Conservation (phyloP, 2,888 invertebrate species). For the Dolichomitus sp. region DNA sequence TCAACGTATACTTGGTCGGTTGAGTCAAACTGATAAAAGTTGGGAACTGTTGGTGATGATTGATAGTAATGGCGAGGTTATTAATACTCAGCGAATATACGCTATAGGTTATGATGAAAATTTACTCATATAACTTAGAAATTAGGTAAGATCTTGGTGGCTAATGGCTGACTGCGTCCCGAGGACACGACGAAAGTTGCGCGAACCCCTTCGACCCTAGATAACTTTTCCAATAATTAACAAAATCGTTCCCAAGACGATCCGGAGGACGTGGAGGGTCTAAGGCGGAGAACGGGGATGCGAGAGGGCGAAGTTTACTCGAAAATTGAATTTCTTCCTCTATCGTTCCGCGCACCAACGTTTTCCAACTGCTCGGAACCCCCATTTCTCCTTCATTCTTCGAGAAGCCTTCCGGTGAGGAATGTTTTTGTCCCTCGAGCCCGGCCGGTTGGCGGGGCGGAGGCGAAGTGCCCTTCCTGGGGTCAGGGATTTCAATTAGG, state of each 20-base stretch:
- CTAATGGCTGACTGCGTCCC: conserved; percentile 54
- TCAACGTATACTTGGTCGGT: neutral
- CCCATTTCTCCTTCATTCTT: conserved; percentile 54
- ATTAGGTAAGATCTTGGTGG: conserved; percentile 57
- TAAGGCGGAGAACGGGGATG: conserved; percentile 25
- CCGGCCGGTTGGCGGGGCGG: conserved; percentile 6
- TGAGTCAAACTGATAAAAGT: conserved; percentile 1
- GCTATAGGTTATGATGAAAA: conserved; percentile 35
- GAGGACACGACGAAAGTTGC: conserved; percentile 46
- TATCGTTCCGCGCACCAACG: conserved; percentile 38
- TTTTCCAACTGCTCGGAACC: conserved; percentile 46
- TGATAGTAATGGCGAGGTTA: conserved; percentile 29
- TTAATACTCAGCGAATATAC: conserved; percentile 9
- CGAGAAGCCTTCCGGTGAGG: conserved; percentile 54
- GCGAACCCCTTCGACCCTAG: conserved; percentile 17
- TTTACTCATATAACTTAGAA: conserved; percentile 43
- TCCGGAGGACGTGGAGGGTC: conserved; percentile 37
- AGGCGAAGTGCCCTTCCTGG: conserved; percentile 20
- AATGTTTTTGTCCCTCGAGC: conserved; percentile 68
- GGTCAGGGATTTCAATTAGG: conserved; percentile 68
- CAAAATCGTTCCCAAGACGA: conserved; percentile 68
- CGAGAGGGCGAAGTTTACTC: conserved; percentile 62
- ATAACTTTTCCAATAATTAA: conserved; percentile 73
- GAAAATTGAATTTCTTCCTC: conserved; percentile 71
- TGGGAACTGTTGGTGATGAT: conserved; percentile 2